phyloP scores from a whole-genome alignment of 2,797 vertebrate genomes.

The Darevskia mixta region DNA sequence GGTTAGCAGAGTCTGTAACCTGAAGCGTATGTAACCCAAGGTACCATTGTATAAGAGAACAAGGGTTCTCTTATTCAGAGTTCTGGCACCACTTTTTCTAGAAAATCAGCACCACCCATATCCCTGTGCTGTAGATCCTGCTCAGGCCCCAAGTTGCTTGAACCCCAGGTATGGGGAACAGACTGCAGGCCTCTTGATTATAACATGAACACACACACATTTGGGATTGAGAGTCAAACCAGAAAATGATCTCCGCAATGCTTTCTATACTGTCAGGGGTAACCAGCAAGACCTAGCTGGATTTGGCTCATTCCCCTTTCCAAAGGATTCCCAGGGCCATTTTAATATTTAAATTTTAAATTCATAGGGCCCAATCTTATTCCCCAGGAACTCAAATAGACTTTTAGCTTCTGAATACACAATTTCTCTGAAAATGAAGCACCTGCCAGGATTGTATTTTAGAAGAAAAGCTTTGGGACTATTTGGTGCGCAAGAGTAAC shows the following conservation, averaged over 20 bases:
- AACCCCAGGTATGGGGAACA: too few relatives aligned
- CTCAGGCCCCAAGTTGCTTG: too few relatives aligned
- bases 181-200: too few relatives aligned
- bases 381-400: not conserved
- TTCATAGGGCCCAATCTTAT: not conserved
- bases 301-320: not conserved
- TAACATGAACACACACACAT: too few relatives aligned
- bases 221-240: not conserved
- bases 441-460: not conserved
- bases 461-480: not conserved
- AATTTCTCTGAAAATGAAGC: not conserved
- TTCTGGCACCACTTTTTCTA: too few relatives aligned
- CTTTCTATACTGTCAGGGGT: not conserved
- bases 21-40: too few relatives aligned
- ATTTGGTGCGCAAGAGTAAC: not conserved
- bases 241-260: not conserved
- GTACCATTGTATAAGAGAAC: too few relatives aligned
- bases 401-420: not conserved
- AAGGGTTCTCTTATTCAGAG: too few relatives aligned
- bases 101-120: too few relatives aligned
- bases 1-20: too few relatives aligned
- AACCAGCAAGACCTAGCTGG: not conserved
- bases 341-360: slow-evolving; percentile 5
- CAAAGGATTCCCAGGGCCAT: not conserved
- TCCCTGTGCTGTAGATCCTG: too few relatives aligned